phyloP scores from a whole-genome alignment of 2,888 invertebrate species.

The Andrena trimmerana region DNA sequence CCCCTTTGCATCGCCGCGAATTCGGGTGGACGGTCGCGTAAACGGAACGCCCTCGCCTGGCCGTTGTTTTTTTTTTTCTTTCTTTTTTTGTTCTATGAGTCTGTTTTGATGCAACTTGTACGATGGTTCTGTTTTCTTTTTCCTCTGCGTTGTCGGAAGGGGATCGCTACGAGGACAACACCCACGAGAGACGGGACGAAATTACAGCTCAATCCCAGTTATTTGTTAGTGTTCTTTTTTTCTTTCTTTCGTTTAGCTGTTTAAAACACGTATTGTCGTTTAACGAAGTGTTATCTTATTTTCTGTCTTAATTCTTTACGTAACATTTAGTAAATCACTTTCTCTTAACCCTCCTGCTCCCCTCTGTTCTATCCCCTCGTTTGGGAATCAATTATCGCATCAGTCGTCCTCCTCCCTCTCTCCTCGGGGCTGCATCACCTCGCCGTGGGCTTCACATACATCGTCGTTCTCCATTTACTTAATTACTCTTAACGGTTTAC shows the following conservation, averaged over 20 bases:
- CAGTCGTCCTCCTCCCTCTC: constrained; percentile 2
- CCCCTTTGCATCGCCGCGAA: not conserved
- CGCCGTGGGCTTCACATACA: not conserved
- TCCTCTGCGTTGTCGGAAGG: constrained; percentile 51
- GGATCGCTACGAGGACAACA: constrained; percentile 63
- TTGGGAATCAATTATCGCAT: constrained; percentile 19
- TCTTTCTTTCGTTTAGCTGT: constrained; percentile 64
- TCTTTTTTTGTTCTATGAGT: too few relatives aligned
- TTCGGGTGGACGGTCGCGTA: constrained; percentile 49
- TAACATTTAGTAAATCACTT: constrained; percentile 46
- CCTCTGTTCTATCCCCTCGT: not conserved
- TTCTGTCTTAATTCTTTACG: constrained; percentile 71
- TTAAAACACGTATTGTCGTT: constrained; percentile 82
- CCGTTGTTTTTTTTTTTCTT: not conserved
- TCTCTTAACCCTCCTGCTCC: constrained; percentile 30
- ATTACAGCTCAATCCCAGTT: constrained; percentile 62
- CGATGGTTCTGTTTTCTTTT: constrained; percentile 18
- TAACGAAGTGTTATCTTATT: constrained; percentile 79
- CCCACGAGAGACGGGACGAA: constrained; percentile 64
- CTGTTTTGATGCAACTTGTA: too few relatives aligned
- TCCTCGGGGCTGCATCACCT: not conserved
- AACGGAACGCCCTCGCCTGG: constrained; percentile 36
- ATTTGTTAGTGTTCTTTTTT: constrained; percentile 69
- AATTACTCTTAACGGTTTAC: constrained; percentile 74
- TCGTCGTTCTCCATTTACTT: not conserved